Conservation (phyloP, 2,797 vertebrate species). For the Sebastes jordani region DNA sequence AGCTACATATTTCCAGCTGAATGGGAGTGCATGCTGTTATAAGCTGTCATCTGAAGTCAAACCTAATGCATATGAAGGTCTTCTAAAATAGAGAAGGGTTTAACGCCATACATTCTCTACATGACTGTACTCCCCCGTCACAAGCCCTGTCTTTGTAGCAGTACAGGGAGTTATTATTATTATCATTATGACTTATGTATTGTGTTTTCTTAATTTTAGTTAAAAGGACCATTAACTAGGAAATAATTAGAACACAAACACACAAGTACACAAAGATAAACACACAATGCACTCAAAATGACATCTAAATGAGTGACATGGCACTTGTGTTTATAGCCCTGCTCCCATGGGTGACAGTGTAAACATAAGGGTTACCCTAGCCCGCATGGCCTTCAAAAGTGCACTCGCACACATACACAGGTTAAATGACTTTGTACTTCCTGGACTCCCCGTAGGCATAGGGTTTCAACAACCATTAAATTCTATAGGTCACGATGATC, state of each 20-base stretch:
- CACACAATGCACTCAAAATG: neutral
- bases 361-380: conserved; percentile 18
- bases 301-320: neutral
- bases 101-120: conserved; percentile 41
- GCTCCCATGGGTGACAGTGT: neutral
- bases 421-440: conserved; percentile 20
- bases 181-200: neutral
- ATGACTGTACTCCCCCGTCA: conserved; percentile 12
- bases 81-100: conserved; percentile 65
- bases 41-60: conserved; percentile 52
- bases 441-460: neutral
- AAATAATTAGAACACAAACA: neutral
- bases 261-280: neutral
- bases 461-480: conserved; percentile 38
- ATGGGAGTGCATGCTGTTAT: conserved; percentile 10
- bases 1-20: neutral
- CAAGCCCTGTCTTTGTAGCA: neutral
- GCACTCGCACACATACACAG: neutral
- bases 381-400: neutral
- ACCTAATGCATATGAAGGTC: conserved; percentile 57
- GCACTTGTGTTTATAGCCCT: neutral
- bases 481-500: conserved; percentile 33
- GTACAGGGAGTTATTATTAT: neutral
- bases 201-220: neutral
- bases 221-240: neutral